Evolutionary conservation across 2,888 invertebrate species (phyloP).

Genomic region (Desoria tigrina): DNA sequence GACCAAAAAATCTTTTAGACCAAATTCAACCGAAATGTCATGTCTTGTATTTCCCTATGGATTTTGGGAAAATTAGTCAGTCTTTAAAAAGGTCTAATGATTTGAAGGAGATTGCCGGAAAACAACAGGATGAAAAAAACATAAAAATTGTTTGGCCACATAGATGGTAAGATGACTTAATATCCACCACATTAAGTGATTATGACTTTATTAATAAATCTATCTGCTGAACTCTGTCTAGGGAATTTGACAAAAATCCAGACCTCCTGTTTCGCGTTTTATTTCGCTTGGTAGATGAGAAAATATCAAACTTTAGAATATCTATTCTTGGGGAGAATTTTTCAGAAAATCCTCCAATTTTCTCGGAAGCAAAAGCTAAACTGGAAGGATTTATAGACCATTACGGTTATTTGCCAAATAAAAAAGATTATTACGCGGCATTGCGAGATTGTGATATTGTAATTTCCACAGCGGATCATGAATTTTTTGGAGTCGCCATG

Average conservation of each 20-base stretch:
- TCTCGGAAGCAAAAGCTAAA: conserved; percentile 61
- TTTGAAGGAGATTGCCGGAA: no score
- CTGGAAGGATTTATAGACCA: conserved; percentile 61
- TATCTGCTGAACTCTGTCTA: no score
- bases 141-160: conserved; percentile 69
- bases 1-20: conserved; percentile 62
- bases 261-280: conserved; percentile 65
- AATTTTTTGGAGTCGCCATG: conserved; percentile 77
- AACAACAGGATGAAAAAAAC: conserved; percentile 56
- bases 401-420: conserved; percentile 64
- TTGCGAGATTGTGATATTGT: conserved; percentile 66
- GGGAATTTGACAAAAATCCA: conserved; percentile 76
- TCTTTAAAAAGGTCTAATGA: no score
- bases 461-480: conserved; percentile 72
- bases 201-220: neutral
- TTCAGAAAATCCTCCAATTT: conserved; percentile 64
- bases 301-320: conserved; percentile 62
- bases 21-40: conserved; percentile 64
- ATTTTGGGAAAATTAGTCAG: conserved; percentile 54
- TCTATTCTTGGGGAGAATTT: conserved; percentile 68
- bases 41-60: conserved; percentile 67
- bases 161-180: conserved; percentile 62
- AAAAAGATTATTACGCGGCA: conserved; percentile 64
- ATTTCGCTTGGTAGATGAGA: conserved; percentile 60
- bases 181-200: no score